Base-by-base conservation (phyloP, 2,113 vertebrate genomes). In the Herpetotheres cachinnans region DNA sequence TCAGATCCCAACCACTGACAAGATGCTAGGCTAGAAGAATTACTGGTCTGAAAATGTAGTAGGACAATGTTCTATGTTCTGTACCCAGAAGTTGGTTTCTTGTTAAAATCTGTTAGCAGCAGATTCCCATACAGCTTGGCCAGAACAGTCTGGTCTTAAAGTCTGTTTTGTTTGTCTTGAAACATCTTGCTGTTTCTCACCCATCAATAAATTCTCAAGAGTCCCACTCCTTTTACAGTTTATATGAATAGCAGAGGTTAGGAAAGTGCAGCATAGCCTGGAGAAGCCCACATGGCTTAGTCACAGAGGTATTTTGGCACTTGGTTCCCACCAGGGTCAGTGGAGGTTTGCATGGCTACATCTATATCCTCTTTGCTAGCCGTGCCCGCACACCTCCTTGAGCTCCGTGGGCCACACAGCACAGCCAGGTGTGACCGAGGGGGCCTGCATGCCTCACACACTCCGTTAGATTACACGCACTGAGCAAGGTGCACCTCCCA, bases 381-480 rank as follows among this genome's bases (percentile, higher is more conserved):
- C 71, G 36, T 49, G 71, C 34, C 15, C 34, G 44, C 21, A 7
- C 16, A 40, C 7, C 36, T n/a, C 52, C 24, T 49, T 0, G 2
- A 32, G 44, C 87, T 50, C 25, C 11, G 26, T 0, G 3, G 22
- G 69, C 44, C 69, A 66, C 21, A 7, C 0, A 7, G 65, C 76
- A 71, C 80, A 80, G 76, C 36, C 66, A 66, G 71, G 27, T 11
- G 19, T 25, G 54, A 6, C 40, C 1, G 4, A 36, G 59, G 38
- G 22, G 56, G n/a, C 72, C 44, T 40, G 59, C n/a, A 15, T 55
- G 55, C 36, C 40, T 59, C 79, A 16, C 13, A 3, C 12, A 0
- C 21, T 42, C 36, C 58, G 16, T 52, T 13, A 22, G 36, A 20
- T 13, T 6, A 30, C 0, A 1, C 30, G n/a, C 5, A 0, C 49